These are phyloP conservation scores for Telmatochromis sp. DNA, from an alignment of 2,113 vertebrate species.

Conservation along the genomic window DNA sequence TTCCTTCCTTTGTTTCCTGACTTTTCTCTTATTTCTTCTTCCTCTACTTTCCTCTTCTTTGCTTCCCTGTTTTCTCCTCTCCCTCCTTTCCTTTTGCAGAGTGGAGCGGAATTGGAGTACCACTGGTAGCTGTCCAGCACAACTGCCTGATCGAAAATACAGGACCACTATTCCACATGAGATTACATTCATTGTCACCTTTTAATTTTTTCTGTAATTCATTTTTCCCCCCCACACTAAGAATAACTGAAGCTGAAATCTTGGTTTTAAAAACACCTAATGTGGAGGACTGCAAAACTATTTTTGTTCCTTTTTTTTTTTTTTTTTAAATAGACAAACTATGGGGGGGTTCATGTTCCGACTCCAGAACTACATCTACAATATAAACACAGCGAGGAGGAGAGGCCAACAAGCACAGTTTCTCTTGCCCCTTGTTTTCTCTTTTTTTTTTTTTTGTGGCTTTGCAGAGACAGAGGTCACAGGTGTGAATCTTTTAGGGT, in stretches of 20 bases:
- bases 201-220: constrained; percentile 52
- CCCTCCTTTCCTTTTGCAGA: constrained; percentile 74
- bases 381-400: not conserved
- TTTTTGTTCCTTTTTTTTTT: constrained; percentile 21
- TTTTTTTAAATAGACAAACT: constrained; percentile 72
- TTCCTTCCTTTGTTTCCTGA: not conserved
- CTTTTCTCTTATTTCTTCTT: not conserved
- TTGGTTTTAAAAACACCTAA: constrained; percentile 31
- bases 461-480: not conserved
- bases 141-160: constrained; percentile 71
- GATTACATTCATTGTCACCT: constrained; percentile 76
- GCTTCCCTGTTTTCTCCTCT: not conserved
- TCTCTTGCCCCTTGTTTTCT: constrained; percentile 2
- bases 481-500: constrained; percentile 11
- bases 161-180: constrained; percentile 83
- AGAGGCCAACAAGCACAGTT: constrained; percentile 49
- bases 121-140: constrained; percentile 85
- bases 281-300: constrained; percentile 58
- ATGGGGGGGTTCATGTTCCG: constrained; percentile 63
- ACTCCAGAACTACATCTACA: constrained; percentile 21
- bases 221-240: constrained; percentile 66
- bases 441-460: not conserved
- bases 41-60: not conserved
- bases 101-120: constrained; percentile 91
- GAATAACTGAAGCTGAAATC: constrained; percentile 47